Base-by-base conservation (phyloP, 2,888 invertebrate genomes). In the Taenaris catops region DNA sequence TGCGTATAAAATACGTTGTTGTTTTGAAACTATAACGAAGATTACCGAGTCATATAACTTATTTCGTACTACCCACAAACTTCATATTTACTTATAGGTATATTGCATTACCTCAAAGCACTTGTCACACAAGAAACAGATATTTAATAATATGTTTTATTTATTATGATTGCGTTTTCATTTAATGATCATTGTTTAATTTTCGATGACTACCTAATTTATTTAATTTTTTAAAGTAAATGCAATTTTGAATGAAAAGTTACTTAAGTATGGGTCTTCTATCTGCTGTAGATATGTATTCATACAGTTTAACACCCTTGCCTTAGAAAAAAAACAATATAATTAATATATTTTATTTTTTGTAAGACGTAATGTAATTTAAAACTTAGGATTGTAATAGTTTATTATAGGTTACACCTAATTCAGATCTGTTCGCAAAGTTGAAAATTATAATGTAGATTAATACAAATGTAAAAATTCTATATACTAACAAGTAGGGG, bases 61-160 rank as follows among this genome's bases (percentile, higher is more conserved):
- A 10, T 18, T 25, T 11, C 9, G 8, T 27, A 27, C 10, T 10
- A 11, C 5, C 5, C 8, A 9, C 7, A 4, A 25, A 25, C 2
- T 2, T 7, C 8, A 2, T 6, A 16, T 26, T 11, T 9, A 4
- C 11, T 4, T 1, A 17, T 18, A 9, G 6, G 7, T 19, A 19
- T 19, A 11, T 28, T 8, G 19, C 18, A 44, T 47, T 57, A 58
- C 56, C 57, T 58, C 55, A 45, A 25, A 46, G 49, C 46, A 47
- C 51, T 58, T 58, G 51, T 55, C 49, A 53, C 44, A 45, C 48
- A 51, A 50, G 51, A 43, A 44, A 46, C 42, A 48, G 38, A 45
- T 28, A 25, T 24, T 34, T 31, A 41, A 34, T 42, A 50, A 46
- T 44, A 44, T 40, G 43, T 48, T 38, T 43, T 44, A 34, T 38